Conservation (phyloP, 2,888 invertebrate genomes). For the Lottia gigantea region DNA sequence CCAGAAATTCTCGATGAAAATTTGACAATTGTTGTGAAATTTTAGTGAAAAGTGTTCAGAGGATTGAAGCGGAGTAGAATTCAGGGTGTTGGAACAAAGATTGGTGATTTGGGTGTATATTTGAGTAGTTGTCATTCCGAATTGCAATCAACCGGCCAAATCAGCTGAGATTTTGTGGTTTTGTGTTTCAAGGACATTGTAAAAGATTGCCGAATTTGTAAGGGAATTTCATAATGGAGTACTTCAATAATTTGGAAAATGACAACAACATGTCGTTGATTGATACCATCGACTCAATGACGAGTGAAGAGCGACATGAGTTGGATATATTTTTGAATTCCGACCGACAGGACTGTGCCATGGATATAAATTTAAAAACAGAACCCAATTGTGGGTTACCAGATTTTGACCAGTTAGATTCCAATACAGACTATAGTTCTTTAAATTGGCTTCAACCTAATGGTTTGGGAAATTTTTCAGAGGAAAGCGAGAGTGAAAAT, state of each 20-base stretch:
- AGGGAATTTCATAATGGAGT: constrained; percentile 19
- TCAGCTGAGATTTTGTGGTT: too few species aligned
- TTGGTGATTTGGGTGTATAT: too few species aligned
- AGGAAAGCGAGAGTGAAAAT: constrained; percentile 48
- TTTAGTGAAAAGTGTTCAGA: too few species aligned
- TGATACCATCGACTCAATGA: constrained; percentile 35
- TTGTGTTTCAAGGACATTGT: too few species aligned
- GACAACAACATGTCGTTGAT: constrained; percentile 26
- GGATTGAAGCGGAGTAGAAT: too few species aligned
- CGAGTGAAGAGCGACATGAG: constrained; percentile 38
- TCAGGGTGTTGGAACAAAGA: too few species aligned
- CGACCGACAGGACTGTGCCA: constrained; percentile 26
- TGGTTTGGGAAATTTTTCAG: constrained; percentile 25
- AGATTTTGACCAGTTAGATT: constrained; percentile 43
- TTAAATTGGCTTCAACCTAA: constrained; percentile 43
- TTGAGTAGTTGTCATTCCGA: too few species aligned
- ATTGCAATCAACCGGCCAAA: too few species aligned
- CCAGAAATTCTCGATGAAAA: constrained; percentile 7
- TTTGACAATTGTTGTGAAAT: neutral
- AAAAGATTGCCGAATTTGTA: neutral
- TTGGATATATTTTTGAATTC: constrained; percentile 40
- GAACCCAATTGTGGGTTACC: constrained; percentile 34
- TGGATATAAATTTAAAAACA: constrained; percentile 32
- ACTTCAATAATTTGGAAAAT: constrained; percentile 23
- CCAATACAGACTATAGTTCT: constrained; percentile 39